Evolutionary conservation across 2,113 vertebrate species (phyloP), one percentile per base, ranked within the genome.

Genomic region (Thryonomys swinderianus): DNA sequence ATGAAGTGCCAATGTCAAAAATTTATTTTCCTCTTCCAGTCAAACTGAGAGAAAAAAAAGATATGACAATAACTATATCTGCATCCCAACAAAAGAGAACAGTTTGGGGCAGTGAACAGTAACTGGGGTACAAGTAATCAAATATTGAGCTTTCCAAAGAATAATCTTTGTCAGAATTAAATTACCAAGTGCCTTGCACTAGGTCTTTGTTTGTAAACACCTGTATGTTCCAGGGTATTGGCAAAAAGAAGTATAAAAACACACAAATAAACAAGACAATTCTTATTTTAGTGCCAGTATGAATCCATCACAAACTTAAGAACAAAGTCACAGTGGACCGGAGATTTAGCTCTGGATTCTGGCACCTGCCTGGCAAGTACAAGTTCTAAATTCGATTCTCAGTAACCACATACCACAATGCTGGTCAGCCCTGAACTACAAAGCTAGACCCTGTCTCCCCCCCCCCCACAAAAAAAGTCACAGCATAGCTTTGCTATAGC

Each of bases 1-100:
- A 95, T 30, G 16, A 76, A 95, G 32, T 45, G 34, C 71, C 59
- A 81, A 73, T 30, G n/a, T 25, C 42, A 80, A 85, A 91, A 90
- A 57, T 21, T 71, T 61, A 85, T 17, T 80, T 91, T 83, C 37
- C 34, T 42, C 80, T 89, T 86, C 45, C 42, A 76, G 57, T 32
- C 78, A 89, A 94, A 93, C 25, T 84, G 64, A 25, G n/a, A 85
- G 45, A 32, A 85, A 51, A 51, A 51, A 51, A 51, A 86, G 11
- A 18, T 59, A 57, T 27, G 62, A 74, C 30, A 79, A 79, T 42
- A 85, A 90, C 61, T 90, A 10, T 92, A 94, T 74, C 21, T 88
- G 53, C 1, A 81, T 78, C 6, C 64, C 92, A 82, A 93, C 40
- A 32, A 88, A 88, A 66, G 64, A 88, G 5, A 91, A 84, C 10